phyloP scores from a whole-genome alignment of 2,888 invertebrate species.

The Parthenolecanium corni region DNA sequence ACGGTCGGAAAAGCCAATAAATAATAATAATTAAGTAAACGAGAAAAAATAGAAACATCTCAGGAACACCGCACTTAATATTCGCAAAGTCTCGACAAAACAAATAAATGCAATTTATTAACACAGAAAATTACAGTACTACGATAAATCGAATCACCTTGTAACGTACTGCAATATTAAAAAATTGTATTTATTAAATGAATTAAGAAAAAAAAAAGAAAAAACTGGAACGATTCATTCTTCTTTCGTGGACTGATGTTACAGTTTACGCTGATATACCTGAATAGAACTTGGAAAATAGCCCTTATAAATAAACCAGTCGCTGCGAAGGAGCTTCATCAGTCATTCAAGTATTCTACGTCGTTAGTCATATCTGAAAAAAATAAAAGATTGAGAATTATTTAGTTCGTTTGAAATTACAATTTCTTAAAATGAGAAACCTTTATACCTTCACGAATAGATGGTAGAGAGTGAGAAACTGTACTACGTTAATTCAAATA shows the following conservation, averaged over 20 bases:
- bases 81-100: neutral
- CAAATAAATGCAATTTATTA: neutral
- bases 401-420: too few relatives aligned
- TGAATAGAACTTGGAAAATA: constrained; percentile 3
- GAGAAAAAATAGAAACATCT: neutral
- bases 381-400: neutral
- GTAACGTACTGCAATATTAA: neutral
- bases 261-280: neutral
- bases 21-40: constrained; percentile 2
- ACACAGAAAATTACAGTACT: neutral
- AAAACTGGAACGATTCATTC: constrained; percentile 6
- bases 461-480: too few relatives aligned
- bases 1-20: too few relatives aligned
- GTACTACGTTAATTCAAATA: too few relatives aligned
- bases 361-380: constrained; percentile 18
- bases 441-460: too few relatives aligned
- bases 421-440: too few relatives aligned
- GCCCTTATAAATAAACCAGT: too few relatives aligned
- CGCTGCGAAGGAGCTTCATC: neutral
- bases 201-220: too few relatives aligned
- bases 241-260: too few relatives aligned
- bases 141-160: neutral
- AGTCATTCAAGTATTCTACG: constrained; percentile 8
- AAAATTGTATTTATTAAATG: too few relatives aligned
- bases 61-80: neutral